These are phyloP conservation scores for Drosophila busckii DNA, from an alignment of 1,140 invertebrate genomes.

Conservation along the genomic window DNA sequence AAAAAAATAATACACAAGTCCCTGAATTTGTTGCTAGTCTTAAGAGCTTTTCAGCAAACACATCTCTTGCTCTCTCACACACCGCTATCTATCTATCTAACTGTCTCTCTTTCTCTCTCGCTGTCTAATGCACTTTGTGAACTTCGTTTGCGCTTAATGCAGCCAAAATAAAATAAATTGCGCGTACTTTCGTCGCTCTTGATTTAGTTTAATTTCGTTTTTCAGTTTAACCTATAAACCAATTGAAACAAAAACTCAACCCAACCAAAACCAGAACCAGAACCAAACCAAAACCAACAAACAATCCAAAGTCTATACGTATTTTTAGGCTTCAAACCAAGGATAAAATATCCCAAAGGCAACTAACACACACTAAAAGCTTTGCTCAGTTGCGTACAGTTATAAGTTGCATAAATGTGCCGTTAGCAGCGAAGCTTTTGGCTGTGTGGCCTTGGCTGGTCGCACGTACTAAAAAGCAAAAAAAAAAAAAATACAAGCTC, in stretches of 20 bases:
- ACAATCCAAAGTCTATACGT: slow-evolving; percentile 79
- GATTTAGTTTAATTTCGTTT: slow-evolving; percentile 43
- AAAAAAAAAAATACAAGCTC: not conserved
- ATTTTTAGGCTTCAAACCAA: slow-evolving; percentile 76
- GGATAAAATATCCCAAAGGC: slow-evolving; percentile 26
- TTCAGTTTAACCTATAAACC: slow-evolving; percentile 25
- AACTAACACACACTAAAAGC: slow-evolving; percentile 45
- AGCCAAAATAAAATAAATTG: too few species aligned
- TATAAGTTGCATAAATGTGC: slow-evolving; percentile 24
- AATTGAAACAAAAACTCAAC: slow-evolving; percentile 3
- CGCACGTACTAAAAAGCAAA: too few species aligned
- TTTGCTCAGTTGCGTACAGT: slow-evolving; percentile 50
- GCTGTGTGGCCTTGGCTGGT: slow-evolving; percentile 26
- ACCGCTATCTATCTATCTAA: slow-evolving; percentile 13
- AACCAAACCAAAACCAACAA: slow-evolving; percentile 48
- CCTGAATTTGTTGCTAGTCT: slow-evolving; percentile 28
- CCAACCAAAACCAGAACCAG: slow-evolving; percentile 19
- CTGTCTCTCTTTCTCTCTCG: slow-evolving; percentile 15
- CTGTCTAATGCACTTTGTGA: slow-evolving; percentile 12
- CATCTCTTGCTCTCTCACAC: slow-evolving; percentile 12
- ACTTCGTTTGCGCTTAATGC: too few species aligned
- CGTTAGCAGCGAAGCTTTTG: slow-evolving; percentile 56
- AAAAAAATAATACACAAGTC: slow-evolving; percentile 5
- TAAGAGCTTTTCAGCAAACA: slow-evolving; percentile 57
- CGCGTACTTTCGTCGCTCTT: slow-evolving; percentile 7